Conservation (phyloP, 1,140 invertebrate genomes). For the Orchesella cincta region DNA sequence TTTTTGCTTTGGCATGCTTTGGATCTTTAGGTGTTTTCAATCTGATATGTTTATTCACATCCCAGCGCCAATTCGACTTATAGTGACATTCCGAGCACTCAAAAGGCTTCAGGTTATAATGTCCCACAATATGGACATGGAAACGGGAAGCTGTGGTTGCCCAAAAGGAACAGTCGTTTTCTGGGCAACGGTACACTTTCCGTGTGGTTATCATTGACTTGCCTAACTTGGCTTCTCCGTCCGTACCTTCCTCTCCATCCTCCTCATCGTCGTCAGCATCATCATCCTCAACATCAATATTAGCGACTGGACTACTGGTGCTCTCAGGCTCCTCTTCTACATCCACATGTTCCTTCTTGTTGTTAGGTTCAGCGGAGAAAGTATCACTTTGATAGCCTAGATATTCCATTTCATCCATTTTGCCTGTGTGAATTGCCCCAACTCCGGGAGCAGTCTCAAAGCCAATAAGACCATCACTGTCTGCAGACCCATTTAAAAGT, state of each 20-base stretch:
- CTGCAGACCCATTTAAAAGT: conserved; percentile 64
- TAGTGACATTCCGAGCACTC: conserved; percentile 91
- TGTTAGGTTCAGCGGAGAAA: neutral
- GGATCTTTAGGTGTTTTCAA: conserved; percentile 80
- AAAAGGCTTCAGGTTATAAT: conserved; percentile 86
- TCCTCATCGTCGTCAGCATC: conserved; percentile 31
- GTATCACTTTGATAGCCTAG: conserved; percentile 21
- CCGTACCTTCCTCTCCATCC: conserved; percentile 2
- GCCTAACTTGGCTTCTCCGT: neutral
- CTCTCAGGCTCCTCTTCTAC: neutral
- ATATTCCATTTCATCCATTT: conserved; percentile 39
- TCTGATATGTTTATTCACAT: conserved; percentile 93
- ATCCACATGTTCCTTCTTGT: neutral
- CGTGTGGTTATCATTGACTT: conserved; percentile 54
- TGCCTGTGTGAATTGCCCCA: conserved; percentile 56
- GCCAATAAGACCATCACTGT: conserved; percentile 53
- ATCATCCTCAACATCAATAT: neutral
- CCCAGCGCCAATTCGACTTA: conserved; percentile 92
- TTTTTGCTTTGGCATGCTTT: conserved; percentile 72
- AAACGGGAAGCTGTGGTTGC: conserved; percentile 84
- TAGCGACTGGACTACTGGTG: neutral
- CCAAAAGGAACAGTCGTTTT: conserved; percentile 78
- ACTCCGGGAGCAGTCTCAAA: conserved; percentile 61
- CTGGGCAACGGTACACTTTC: conserved; percentile 83
- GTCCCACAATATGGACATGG: conserved; percentile 88